Conservation (phyloP, 2,888 invertebrate species). For the Cheilosia vulpina region DNA sequence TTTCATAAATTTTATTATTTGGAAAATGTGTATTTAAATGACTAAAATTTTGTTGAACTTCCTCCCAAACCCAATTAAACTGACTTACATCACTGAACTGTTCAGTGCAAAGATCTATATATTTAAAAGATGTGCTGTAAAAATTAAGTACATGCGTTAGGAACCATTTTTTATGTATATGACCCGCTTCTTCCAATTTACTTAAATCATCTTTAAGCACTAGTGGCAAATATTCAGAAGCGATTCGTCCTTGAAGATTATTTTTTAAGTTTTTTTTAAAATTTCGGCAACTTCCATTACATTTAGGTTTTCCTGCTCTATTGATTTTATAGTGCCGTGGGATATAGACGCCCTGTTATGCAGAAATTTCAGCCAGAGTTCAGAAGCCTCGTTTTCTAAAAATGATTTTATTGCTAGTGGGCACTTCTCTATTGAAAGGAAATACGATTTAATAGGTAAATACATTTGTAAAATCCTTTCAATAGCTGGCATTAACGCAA, state of each 20-base stretch:
- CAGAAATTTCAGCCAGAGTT: slow-evolving; percentile 23
- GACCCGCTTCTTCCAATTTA: too few relatives aligned
- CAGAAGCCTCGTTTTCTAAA: slow-evolving; percentile 16
- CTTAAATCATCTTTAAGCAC: too few relatives aligned
- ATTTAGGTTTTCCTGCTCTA: slow-evolving; percentile 36
- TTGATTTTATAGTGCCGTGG: slow-evolving; percentile 21
- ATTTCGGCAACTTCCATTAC: slow-evolving; percentile 33
- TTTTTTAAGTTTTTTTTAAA: slow-evolving; percentile 33
- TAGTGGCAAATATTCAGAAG: slow-evolving; percentile 10
- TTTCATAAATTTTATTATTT: too few relatives aligned
- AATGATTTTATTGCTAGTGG: slow-evolving; percentile 6
- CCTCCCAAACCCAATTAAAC: slow-evolving; percentile 1
- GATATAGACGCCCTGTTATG: slow-evolving; percentile 24
- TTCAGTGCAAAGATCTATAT: slow-evolving; percentile 19
- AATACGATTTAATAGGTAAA: slow-evolving; percentile 12
- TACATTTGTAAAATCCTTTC: slow-evolving; percentile 21
- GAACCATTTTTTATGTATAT: not conserved
- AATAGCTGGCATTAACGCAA: slow-evolving; percentile 5
- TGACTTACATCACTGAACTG: slow-evolving; percentile 13
- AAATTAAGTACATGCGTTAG: slow-evolving; percentile 4
- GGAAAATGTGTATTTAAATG: too few relatives aligned
- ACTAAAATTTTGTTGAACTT: too few relatives aligned
- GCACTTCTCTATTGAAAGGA: slow-evolving; percentile 1
- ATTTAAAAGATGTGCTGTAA: slow-evolving; percentile 17
- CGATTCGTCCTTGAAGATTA: slow-evolving; percentile 21